A percentile compares a stretch with the other conserved stretches of the same genome.
phyloP scores from a whole-genome alignment of 1,140 invertebrate genomes.

The Drosophila orosa region DNA sequence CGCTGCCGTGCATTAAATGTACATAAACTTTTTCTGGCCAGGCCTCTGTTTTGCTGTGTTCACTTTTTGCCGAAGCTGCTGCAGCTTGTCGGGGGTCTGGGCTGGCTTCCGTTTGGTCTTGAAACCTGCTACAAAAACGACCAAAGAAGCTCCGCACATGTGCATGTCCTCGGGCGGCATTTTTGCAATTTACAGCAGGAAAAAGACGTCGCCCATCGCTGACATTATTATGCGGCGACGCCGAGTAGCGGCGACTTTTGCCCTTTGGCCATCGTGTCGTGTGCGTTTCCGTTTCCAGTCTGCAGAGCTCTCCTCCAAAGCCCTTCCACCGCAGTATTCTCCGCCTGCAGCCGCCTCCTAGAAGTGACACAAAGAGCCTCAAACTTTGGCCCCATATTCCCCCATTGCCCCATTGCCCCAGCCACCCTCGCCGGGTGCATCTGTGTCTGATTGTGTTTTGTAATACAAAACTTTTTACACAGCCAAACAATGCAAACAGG shows the following conservation, averaged over 20 bases:
- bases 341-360: conserved; percentile 41
- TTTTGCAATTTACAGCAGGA: conserved; percentile 77
- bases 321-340: conserved; percentile 6
- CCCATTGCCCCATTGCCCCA: conserved; percentile 14
- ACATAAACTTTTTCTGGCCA: conserved; percentile 67
- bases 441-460: conserved; percentile 76
- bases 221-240: conserved; percentile 79
- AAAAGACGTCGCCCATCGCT: conserved; percentile 79
- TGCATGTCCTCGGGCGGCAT: conserved; percentile 60
- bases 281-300: conserved; percentile 61
- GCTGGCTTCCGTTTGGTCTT: conserved; percentile 74
- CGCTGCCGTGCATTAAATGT: conserved; percentile 77
- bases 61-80: conserved; percentile 33
- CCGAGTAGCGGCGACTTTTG: conserved; percentile 68
- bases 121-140: conserved; percentile 69
- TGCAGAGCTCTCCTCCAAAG: background rate
- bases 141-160: conserved; percentile 48
- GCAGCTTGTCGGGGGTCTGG: conserved; percentile 55
- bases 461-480: conserved; percentile 71
- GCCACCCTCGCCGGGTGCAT: conserved; percentile 53
- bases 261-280: conserved; percentile 59
- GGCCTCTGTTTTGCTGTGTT: conserved; percentile 42
- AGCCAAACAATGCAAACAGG: conserved; percentile 45
- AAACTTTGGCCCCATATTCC: conserved; percentile 34
- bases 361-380: conserved; percentile 36